Evolutionary conservation across 53 echinoderm and acorn worm genomes (phyloP), one percentile per base, ranked within the genome.

Genomic region (Holothuria scabra): DNA sequence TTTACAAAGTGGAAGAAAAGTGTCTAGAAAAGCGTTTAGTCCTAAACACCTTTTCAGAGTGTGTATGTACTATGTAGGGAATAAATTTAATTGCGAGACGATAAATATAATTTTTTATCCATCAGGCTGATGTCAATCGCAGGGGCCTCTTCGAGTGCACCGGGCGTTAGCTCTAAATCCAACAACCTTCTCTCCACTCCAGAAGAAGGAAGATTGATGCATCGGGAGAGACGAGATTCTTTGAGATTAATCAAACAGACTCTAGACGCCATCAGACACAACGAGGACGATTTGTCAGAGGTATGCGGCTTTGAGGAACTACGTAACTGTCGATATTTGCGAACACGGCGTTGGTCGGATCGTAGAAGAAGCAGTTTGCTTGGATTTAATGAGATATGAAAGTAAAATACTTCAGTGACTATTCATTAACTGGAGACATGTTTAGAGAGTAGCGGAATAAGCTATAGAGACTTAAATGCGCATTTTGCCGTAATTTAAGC

Each of bases 221-320:
- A 84, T 28, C 67, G 89, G 4, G 67, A 64, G 35, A 79, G 89
- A 22, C 60, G 84, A 46, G 81, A 89, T 12, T 70, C 89, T 5
- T 71, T 89, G 65, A n/a, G 85, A 20, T 59, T 89, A 26, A 78
- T 89, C 21, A 79, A 81, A 31, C 85, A 85, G 81, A 80, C 85
- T 0, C 79, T 89, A 20, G 64, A 85, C 52, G 69, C 58, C 62
- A 62, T 60, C 25, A 67, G 21, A n/a, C 31, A 34, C 28, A 76
- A 76, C 18, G 23, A 80, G n/a, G 85, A 89, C 3, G 89, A 89
- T 41, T 66, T 60, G n/a, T 76, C 89, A 34, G 89, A 89, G 33
- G 82, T 89, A 4, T 85, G 70, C 70, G 79, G 85, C 80, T 81
- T 79, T 60, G 89, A 89, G 32, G 89, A 89, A 80, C 59, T 89